A percentile compares a stretch with the other conserved stretches of the same genome.
phyloP scores from a whole-genome alignment of 2,888 invertebrate genomes.

The Drepanosiphum platanoidis region DNA sequence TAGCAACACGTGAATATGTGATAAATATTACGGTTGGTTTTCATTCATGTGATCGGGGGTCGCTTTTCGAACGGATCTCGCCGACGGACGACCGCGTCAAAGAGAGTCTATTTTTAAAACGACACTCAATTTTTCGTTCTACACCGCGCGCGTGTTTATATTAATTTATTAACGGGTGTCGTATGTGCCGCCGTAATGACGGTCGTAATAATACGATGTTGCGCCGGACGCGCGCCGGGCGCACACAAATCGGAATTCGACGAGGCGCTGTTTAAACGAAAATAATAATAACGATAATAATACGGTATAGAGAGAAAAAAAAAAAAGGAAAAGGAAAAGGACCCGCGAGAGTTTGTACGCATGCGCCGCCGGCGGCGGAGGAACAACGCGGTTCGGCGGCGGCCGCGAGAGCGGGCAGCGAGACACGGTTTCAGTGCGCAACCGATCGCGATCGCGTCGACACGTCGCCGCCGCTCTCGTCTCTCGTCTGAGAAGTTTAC shows the following conservation, averaged over 20 bases:
- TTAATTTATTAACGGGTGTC: constrained; percentile 38
- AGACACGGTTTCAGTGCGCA: constrained; percentile 56
- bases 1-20: neutral
- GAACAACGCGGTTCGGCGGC: constrained; percentile 21
- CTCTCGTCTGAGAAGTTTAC: neutral
- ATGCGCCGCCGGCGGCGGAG: neutral
- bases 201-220: neutral
- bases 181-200: neutral
- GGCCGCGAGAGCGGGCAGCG: constrained; percentile 23
- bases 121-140: constrained; percentile 16
- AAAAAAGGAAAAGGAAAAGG: constrained; percentile 17
- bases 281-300: constrained; percentile 15
- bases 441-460: constrained; percentile 37
- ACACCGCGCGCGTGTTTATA: neutral
- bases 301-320: neutral
- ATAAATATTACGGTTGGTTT: too few relatives aligned
- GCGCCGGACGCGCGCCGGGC: too few relatives aligned
- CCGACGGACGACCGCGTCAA: neutral
- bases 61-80: neutral
- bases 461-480: neutral
- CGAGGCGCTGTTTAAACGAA: constrained; percentile 14
- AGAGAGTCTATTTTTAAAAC: constrained; percentile 35
- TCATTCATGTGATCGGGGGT: neutral
- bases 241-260: too few relatives aligned
- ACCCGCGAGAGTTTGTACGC: constrained; percentile 13